Evolutionary conservation across 37 sponge, comb jelly and placozoan species (phyloP).

Genomic region (Lycopodina hypogea): DNA sequence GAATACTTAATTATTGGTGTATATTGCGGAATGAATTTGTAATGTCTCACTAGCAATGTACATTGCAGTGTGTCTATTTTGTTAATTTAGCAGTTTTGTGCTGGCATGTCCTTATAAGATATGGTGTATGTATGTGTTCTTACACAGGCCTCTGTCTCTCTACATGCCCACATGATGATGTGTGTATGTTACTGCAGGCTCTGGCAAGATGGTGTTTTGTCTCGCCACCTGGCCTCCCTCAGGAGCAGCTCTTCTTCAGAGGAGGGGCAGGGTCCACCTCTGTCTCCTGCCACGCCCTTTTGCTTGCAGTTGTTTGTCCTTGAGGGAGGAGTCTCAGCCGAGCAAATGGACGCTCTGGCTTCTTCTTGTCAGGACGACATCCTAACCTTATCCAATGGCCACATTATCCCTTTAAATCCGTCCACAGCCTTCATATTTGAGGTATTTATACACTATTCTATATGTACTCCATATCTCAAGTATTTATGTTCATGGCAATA

Average conservation of each 20-base stretch:
- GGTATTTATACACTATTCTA: slow-evolving; percentile 16
- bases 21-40: too few species aligned
- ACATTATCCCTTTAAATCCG: neutral
- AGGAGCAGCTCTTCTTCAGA: neutral
- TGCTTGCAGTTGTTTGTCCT: slow-evolving; percentile 30
- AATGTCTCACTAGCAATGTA: too few species aligned
- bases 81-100: too few species aligned
- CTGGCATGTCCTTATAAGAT: too few species aligned
- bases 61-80: too few species aligned
- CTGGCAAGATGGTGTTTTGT: slow-evolving; percentile 55
- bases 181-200: neutral
- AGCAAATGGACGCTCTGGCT: slow-evolving; percentile 38
- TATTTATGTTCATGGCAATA: too few species aligned
- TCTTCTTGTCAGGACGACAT: neutral
- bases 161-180: neutral
- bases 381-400: slow-evolving; percentile 37
- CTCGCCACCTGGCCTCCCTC: slow-evolving; percentile 4
- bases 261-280: neutral
- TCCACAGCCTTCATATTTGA: slow-evolving; percentile 33
- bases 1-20: too few species aligned
- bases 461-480: too few species aligned
- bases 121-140: neutral
- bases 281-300: neutral
- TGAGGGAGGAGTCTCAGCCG: slow-evolving; percentile 32
- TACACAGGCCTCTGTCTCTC: neutral